Evolutionary conservation across 92 coral and sea anemone species (phyloP), one percentile per base, ranked within the genome.

Genomic region (Epizoanthus ramosus): DNA sequence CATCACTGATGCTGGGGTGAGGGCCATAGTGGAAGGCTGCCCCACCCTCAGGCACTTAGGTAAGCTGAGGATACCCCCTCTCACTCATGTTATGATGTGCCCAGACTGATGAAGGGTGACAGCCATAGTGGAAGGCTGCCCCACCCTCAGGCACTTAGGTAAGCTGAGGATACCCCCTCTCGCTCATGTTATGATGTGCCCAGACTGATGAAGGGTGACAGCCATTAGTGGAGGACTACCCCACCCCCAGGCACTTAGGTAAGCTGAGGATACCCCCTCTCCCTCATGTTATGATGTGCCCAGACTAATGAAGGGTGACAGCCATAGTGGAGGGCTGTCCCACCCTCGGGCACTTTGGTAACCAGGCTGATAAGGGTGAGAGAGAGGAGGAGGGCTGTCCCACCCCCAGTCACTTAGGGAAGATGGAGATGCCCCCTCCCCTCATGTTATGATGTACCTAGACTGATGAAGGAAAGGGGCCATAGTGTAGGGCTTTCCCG

Each of bases 1-100:
- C 6, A 84, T 97, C 10, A 94, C 99, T 22, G 99, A 90, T 69
- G 86, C 71, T 31, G 99, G 99, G 18, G 99, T 95, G 0, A 89
- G 82, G 54, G 75, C 88, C 18, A 84, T 97, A 9, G 86, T 97
- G 6, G 63, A 85, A 4, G 93, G 98, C 67, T 97, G 99, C 66
- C 89, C 81, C 59, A 85, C 91, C 21, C 93, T 97, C 21, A 85
- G 82, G 57, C 99, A 97, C 69, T 79, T 94, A 72, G 98, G 98
- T 94, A 61, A 50, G 54, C 54, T 50, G 54, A 13, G 15, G 54
- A 50, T 13, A 10, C 43, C 43, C 43, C 43, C 39, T 35, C 39
- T 28, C 13, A 8, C 13, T 41, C 47, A 41, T 2, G 8, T 2
- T 41, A 41, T 41, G 47, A 41, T 41, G 47, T 41, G 8, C 47